Percentiles rank a stretch among this genome's conserved stretches.
Evolutionary conservation across 2,797 vertebrate species (phyloP).

Genomic region (Sitta carolinensis): DNA sequence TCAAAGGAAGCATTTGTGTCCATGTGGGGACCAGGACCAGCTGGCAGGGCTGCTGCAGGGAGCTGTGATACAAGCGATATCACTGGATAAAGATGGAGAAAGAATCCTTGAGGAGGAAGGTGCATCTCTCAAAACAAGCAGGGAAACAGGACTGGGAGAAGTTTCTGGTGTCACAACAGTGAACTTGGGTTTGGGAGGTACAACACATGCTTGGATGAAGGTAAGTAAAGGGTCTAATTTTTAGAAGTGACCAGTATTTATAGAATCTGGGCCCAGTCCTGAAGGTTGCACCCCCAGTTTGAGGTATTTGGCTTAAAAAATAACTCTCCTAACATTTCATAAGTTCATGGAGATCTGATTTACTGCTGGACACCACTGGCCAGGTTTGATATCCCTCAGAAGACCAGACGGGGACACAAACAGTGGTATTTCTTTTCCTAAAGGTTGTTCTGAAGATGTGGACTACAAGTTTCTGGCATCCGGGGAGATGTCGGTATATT

Average conservation of each 20-base stretch:
- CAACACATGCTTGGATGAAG: neutral
- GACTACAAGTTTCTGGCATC: neutral
- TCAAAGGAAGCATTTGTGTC: neutral
- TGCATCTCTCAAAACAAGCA: neutral
- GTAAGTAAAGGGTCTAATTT: neutral
- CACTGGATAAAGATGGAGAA: neutral
- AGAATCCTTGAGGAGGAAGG: neutral
- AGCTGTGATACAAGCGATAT: neutral
- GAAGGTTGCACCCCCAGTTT: neutral
- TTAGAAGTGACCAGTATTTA: neutral
- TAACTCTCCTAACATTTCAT: neutral
- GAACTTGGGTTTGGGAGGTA: neutral
- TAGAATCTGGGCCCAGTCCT: neutral
- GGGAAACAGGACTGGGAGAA: neutral
- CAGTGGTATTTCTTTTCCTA: neutral
- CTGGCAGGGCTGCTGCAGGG: neutral
- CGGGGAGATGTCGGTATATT: neutral
- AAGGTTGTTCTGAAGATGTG: neutral
- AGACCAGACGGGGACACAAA: neutral
- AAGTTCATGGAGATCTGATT: neutral
- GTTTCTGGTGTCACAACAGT: neutral
- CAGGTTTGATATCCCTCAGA: neutral
- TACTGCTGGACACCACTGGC: neutral
- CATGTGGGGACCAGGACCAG: neutral
- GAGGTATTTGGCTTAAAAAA: neutral